Conservation (phyloP, 2,888 invertebrate genomes). For the Drosophila sordidapex region DNA sequence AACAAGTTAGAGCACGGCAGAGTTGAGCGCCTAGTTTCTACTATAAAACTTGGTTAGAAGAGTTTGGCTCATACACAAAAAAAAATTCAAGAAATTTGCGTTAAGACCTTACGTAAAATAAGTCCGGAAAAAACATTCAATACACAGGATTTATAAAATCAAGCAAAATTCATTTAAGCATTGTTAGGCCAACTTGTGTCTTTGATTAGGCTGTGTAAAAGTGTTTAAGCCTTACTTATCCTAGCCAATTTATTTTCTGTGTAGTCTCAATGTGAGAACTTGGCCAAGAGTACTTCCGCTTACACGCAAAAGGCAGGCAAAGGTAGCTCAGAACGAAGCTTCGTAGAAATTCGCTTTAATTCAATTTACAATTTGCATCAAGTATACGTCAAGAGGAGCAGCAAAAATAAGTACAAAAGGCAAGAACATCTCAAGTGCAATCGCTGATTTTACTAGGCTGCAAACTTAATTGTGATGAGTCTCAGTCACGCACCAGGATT, state of each 20-base stretch:
- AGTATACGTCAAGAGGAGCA: conserved; percentile 20
- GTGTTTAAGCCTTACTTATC: neutral
- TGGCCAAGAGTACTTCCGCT: conserved; percentile 11
- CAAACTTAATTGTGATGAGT: conserved; percentile 66
- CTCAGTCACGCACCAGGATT: conserved; percentile 45
- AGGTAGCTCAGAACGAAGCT: conserved; percentile 45
- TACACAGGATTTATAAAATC: neutral
- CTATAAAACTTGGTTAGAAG: conserved; percentile 1
- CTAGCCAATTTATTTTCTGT: neutral
- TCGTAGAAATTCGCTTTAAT: conserved; percentile 64
- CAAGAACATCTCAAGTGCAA: conserved; percentile 38
- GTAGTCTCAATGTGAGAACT: conserved; percentile 18
- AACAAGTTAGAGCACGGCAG: conserved; percentile 2
- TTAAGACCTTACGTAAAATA: neutral
- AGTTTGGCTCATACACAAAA: neutral
- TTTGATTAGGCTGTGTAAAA: neutral
- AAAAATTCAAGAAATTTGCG: neutral
- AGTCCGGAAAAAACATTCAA: neutral
- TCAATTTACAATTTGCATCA: conserved; percentile 71
- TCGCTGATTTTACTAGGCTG: conserved; percentile 65
- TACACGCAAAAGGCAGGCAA: conserved; percentile 38
- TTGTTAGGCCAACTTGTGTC: neutral
- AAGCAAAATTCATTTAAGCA: neutral
- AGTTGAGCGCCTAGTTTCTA: conserved; percentile 14
- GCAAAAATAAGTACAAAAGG: neutral